Base-by-base conservation (phyloP, 2,113 vertebrate species). In the Benitochromis conjunctus region DNA sequence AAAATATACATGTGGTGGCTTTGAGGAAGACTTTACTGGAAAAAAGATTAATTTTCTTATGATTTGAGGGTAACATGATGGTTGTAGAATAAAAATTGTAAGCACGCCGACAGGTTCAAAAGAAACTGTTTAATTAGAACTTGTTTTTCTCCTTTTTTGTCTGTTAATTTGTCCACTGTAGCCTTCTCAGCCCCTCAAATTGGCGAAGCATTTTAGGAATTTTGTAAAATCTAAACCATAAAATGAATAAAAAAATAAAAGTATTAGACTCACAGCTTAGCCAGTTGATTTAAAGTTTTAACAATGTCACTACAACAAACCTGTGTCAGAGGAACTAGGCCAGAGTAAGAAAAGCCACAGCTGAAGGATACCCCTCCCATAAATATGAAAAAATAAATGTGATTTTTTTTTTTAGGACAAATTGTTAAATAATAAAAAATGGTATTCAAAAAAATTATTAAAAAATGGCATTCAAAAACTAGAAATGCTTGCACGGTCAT, bases 91-190 rank as follows among this genome's bases (percentile, higher is more conserved):
- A 21, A 21, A 41, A 66, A 41, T 41, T 41, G 19, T 41, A 66
- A 34, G 62, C 62, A 66, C 21, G 11, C 19, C 6, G 8, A 66
- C 19, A 14, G 6, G 34, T 41, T 14, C 19, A 66, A 66, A 41
- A 66, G 19, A 66, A 41, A 21, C 4, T 66, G 7, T 41, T 21
- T 66, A 38, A 41, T 66, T 21, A 41, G 19, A 66, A 38, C 62
- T 41, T 34, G 34, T 64, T 64, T 0, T 1, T 0, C 8, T n/a
- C 10, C 11, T 66, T 66, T n/a, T 41, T 36, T 66, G 19, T 41
- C 19, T 21, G 36, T 66, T 41, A 66, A 66, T 5, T 21, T 21
- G 19, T 5, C 62, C 62, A 66, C 19, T 41, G 34, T n/a, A 41
- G 19, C 62, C 62, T 41, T 66, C 19, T 66, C 62, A 21, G 14